Evolutionary conservation across 2,113 vertebrate species (phyloP).

Genomic region (Ifrita kowaldi): DNA sequence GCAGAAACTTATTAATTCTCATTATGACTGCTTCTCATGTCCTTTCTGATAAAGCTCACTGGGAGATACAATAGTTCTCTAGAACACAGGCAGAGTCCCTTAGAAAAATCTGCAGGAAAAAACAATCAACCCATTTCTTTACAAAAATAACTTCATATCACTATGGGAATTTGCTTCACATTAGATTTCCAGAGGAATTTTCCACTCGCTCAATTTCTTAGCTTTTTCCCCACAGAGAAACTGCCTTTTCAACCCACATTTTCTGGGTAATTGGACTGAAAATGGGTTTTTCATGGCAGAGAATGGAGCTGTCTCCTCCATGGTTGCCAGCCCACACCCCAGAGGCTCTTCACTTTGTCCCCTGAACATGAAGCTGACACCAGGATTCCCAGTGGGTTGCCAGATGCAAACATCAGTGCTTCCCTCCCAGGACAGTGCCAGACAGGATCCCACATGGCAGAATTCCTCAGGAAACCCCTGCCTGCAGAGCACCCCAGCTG

Average conservation of each 20-base stretch:
- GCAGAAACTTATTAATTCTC: constrained; percentile 49
- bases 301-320: neutral
- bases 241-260: constrained; percentile 18
- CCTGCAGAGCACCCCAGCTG: neutral
- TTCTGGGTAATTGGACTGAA: constrained; percentile 23
- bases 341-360: neutral
- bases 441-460: neutral
- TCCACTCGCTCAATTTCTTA: neutral
- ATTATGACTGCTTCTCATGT: constrained; percentile 36
- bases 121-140: neutral
- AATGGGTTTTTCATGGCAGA: constrained; percentile 8
- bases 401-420: neutral
- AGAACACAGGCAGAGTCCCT: neutral
- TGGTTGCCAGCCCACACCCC: neutral
- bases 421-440: neutral
- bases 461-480: neutral
- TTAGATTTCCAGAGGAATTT: constrained; percentile 16
- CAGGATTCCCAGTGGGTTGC: neutral
- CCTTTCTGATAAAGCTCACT: constrained; percentile 27
- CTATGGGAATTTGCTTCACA: constrained; percentile 10
- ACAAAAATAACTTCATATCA: constrained; percentile 17
- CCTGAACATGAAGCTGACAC: neutral
- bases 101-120: neutral
- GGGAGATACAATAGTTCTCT: constrained; percentile 28
- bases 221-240: constrained; percentile 12